Evolutionary conservation across 2,113 vertebrate species (phyloP), one percentile per base, ranked within the genome.

Genomic region (Cyanistes caeruleus): DNA sequence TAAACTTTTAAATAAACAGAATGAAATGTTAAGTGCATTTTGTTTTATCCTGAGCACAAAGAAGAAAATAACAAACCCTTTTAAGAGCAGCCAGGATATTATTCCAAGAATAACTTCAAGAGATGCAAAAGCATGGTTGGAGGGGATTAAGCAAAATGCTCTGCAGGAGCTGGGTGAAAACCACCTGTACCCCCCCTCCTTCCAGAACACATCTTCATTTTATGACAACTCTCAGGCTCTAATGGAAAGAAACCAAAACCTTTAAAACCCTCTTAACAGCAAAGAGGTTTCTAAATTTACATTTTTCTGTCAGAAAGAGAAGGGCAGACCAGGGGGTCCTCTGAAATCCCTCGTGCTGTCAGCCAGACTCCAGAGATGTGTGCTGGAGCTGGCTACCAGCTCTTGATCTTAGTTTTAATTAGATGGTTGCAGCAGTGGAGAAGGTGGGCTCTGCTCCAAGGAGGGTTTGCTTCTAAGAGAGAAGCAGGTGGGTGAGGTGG

Each of bases 261-360:
- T 87, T 87, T 52, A 19, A 78, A 72, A 84, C 4, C 2, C 19
- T 87, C n/a, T 46, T 41, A 81, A 18, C 10, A 28, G 3, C 35
- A 41, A 39, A 59, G 46, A 56, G 4, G 2, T 63, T 43, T 78
- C 65, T 21, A 33, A 63, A 63, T 37, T 21, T 15, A 51, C 56
- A 10, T 7, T 91, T 82, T 85, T 59, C 56, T 7, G 2, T 17
- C 1, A 2, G 18, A 30, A 75, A 56, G 17, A 73, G 33, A 77
- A 59, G 5, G 3, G 8, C 6, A 24, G 3, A 2, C 37, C 20
- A 35, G 7, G 5, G 5, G 3, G 1, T 33, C 24, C 19, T 7
- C 5, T 59, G 69, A 78, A 75, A 59, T 27, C 22, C 25, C 5
- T 41, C 7, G 46, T 1, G 23, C n/a, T 7, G 3, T 4, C n/a